Percentiles rank a stretch among this genome's conserved stretches.
phyloP scores from a whole-genome alignment of 2,797 vertebrate genomes.

The Megalops cyprinoides region DNA sequence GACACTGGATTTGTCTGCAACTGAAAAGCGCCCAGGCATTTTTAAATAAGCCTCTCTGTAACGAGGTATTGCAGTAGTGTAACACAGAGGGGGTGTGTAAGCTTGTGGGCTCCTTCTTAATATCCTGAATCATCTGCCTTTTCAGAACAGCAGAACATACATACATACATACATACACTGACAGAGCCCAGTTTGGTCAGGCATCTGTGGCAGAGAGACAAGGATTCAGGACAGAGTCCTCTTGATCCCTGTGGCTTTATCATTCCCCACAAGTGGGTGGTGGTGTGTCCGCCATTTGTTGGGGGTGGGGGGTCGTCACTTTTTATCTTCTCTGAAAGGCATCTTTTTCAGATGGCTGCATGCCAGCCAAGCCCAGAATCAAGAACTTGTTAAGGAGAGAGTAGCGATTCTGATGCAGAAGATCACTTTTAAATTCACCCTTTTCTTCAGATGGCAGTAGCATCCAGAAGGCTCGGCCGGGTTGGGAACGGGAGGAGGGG shows the following conservation, averaged over 20 bases:
- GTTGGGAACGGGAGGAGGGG: neutral
- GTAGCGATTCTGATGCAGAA: neutral
- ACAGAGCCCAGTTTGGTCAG: neutral
- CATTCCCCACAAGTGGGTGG: neutral
- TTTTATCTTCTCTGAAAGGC: conserved; percentile 1
- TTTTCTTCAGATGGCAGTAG: neutral
- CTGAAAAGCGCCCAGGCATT: neutral
- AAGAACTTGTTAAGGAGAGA: neutral
- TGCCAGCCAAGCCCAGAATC: neutral
- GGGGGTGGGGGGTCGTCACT: neutral
- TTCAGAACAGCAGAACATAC: neutral
- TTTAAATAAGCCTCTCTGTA: neutral
- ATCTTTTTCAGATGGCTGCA: neutral
- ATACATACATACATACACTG: neutral
- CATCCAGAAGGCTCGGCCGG: neutral
- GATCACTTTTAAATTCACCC: conserved; percentile 6
- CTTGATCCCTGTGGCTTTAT: neutral
- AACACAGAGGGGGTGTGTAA: neutral
- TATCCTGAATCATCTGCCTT: neutral
- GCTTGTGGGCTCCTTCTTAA: neutral
- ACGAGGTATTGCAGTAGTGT: neutral
- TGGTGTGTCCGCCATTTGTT: too few relatives aligned
- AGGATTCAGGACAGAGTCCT: neutral
- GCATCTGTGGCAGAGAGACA: neutral
- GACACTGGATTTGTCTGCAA: neutral